Base-by-base conservation (phyloP, 2,888 invertebrate genomes). In the Camponotus fellah region DNA sequence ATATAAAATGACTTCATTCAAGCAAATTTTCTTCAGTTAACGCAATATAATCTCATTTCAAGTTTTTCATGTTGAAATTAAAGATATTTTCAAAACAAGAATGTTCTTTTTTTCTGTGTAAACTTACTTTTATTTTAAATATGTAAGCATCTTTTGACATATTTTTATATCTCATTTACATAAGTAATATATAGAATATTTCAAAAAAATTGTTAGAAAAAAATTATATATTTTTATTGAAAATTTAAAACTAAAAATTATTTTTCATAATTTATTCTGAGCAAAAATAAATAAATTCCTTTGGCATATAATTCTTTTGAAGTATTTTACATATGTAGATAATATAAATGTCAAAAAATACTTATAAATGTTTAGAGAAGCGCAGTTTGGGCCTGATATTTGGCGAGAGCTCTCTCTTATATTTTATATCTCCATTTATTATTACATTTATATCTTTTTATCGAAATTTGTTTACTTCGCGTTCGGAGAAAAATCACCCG, bases 381-480 rank as follows among this genome's bases (percentile, higher is more conserved):
- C 2, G 8, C 17, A 26, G 26, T 26, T 26, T 26, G 0, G 26
- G 26, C 0, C 17, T 17, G 8, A 17, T 9, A 3, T 64, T 34
- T 17, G 17, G 58, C 34, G 40, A 46, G 9, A n/a, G 2, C 26
- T 43, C n/a, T 12, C n/a, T 8, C 10, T 34, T 37, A 34, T 53
- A 34, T 56, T 58, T 58, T 40, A 56, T 14, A 46, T 26, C 40
- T 26, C 40, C 17, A 69, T 71, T 56, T 60, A 53, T 37, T 26
- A 14, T n/a, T 10, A 26, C 3, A 17, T 76, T 37, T 65, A 26
- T 40, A 53, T 65, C 65, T 76, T 40, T 65, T 53, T 40, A 53
- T 40, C 65, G 2, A 17, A 43, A 65, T 37, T 58, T 53, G 4
- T 58, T 46, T 34, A 76, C 40, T 58, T 69, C 9, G 14, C 58